Conservation (phyloP, 2,888 invertebrate species). For the Eristalinus aeneus region DNA sequence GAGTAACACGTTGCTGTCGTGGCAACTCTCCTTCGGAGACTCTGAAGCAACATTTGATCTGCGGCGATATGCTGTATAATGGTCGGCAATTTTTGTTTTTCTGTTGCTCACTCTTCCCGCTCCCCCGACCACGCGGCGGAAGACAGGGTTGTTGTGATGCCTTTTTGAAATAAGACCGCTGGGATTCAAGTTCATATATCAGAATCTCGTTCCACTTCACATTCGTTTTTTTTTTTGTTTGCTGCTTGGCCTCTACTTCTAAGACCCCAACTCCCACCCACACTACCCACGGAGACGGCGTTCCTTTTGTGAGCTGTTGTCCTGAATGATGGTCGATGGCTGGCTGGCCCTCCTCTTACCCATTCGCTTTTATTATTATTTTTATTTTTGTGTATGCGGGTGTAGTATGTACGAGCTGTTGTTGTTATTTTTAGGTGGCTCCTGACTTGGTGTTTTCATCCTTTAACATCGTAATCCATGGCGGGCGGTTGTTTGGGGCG, state of each 20-base stretch:
- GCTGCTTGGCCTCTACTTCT: background rate
- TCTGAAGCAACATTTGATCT: conserved; percentile 67
- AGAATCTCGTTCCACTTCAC: conserved; percentile 57
- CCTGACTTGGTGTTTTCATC: conserved; percentile 44
- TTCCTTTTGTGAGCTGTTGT: conserved; percentile 1
- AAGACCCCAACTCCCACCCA: background rate
- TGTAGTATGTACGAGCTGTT: background rate
- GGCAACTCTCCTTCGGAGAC: conserved; percentile 4
- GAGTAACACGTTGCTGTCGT: conserved; percentile 11
- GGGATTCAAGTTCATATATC: conserved; percentile 72
- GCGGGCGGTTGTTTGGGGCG: background rate
- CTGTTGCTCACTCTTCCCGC: background rate
- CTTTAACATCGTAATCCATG: conserved; percentile 57
- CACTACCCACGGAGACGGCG: background rate
- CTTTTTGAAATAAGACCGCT: conserved; percentile 73
- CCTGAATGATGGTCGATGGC: conserved; percentile 38
- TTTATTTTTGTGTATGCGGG: conserved; percentile 33
- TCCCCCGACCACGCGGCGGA: conserved; percentile 49
- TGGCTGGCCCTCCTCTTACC: conserved; percentile 45
- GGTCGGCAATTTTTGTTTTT: conserved; percentile 55
- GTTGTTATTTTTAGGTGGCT: conserved; percentile 43
- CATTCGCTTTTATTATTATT: conserved; percentile 69
- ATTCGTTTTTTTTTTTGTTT: conserved; percentile 20
- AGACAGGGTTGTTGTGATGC: conserved; percentile 63
- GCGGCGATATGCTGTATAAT: conserved; percentile 67